A percentile compares a stretch with the other conserved stretches of the same genome.
phyloP scores from a whole-genome alignment of 1,140 invertebrate species.

The Ceratitis capitata region DNA sequence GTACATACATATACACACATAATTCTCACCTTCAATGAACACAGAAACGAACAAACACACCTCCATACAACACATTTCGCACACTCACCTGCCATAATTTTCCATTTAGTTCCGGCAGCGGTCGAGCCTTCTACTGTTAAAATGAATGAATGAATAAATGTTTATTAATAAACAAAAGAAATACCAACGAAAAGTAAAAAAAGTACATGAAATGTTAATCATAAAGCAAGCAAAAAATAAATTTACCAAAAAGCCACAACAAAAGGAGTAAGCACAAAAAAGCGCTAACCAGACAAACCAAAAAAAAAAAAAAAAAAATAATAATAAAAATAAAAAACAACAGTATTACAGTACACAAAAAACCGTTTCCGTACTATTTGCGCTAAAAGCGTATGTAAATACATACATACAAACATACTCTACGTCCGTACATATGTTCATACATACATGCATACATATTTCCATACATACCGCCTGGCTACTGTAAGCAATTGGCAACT shows the following conservation, averaged over 20 bases:
- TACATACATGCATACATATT: background rate
- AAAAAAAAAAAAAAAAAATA: background rate
- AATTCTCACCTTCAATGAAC: background rate
- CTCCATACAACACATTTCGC: background rate
- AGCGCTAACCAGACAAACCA: background rate
- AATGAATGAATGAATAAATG: background rate
- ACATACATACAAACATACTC: background rate
- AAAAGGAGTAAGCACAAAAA: background rate
- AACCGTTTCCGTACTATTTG: background rate
- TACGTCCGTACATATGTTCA: background rate
- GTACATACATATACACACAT: no score
- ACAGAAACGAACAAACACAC: background rate
- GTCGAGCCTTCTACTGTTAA: background rate
- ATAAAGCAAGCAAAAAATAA: background rate
- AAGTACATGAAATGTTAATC: background rate
- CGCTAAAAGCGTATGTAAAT: background rate
- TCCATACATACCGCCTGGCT: background rate
- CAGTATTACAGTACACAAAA: background rate
- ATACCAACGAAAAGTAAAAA: no score
- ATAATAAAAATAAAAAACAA: background rate
- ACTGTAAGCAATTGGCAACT: slow-evolving; percentile 3
- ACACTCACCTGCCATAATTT: background rate
- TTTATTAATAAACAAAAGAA: slow-evolving; percentile 2
- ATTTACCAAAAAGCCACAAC: background rate
- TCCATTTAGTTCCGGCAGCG: background rate